Evolutionary conservation across 2,888 invertebrate species (phyloP), one percentile per base, ranked within the genome.

Genomic region (Sepiola atlantica): DNA sequence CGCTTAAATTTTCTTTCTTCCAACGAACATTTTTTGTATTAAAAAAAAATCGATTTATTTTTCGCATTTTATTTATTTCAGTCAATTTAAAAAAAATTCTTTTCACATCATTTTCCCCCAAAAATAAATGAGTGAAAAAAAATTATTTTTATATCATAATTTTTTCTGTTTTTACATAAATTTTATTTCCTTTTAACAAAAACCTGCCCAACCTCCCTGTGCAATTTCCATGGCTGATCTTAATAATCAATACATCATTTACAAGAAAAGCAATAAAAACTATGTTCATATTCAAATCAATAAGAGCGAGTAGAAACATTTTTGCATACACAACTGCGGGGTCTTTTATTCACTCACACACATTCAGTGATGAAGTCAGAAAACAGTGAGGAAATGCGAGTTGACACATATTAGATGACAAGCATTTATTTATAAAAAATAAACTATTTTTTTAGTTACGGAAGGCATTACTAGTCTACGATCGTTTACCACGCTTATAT

Each of bases 131-230:
- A 77, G 45, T 45, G 77, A 77, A 77, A 77, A 77, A 77, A 77
- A 77, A 77, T 77, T 77, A n/a, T 77, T 77, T 77, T 77, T 77
- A 77, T 77, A 77, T n/a, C 77, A 77, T 77, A 77, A 77, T 77
- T 77, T 45, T 77, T 77, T 77, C 77, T 77, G 77, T 77, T 77
- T 77, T 32, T 77, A 77, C n/a, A 77, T 32, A 18, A n/a, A 61
- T 57, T 57, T 57, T 57, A n/a, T 77, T 77, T 45, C 45, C 45
- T 77, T 77, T 77, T 77, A 77, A 77, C n/a, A n/a, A 77, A 45
- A 77, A 77, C 77, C 77, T n/a, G 16, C 77, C 77, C 77, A 77
- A 18, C 77, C 77, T 77, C 77, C 77, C n/a, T 32, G 16, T 77
- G 21, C 61, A 61, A 61, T 61, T 45, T 61, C 61, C 61, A 32